These are phyloP conservation scores for Diaperis boleti DNA, from an alignment of 2,888 invertebrate species.

Conservation along the genomic window DNA sequence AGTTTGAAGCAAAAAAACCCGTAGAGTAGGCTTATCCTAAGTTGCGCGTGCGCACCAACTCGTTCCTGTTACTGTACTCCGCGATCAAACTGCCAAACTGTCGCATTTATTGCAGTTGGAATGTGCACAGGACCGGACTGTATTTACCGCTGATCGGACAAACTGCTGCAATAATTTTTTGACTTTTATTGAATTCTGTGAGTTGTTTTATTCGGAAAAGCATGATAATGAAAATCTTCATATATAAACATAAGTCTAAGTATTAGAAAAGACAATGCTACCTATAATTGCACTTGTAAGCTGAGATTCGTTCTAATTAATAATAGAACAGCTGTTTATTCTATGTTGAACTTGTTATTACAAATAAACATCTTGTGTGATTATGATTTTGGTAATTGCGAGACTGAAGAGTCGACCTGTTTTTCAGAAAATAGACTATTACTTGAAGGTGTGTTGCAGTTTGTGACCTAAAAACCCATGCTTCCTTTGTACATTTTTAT, in stretches of 20 bases:
- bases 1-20: neutral
- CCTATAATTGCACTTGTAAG: conserved; percentile 46
- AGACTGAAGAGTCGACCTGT: conserved; percentile 52
- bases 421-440: conserved; percentile 38
- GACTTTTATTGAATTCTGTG: neutral
- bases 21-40: neutral
- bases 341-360: conserved; percentile 49
- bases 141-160: neutral
- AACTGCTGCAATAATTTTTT: neutral
- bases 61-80: neutral
- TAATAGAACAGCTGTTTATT: conserved; percentile 42
- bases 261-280: conserved; percentile 20
- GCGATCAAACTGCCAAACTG: neutral
- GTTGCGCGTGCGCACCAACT: too few relatives aligned
- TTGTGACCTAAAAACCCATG: neutral
- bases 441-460: conserved; percentile 1
- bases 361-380: conserved; percentile 41
- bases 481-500: too few relatives aligned
- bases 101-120: neutral
- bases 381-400: conserved; percentile 39
- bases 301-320: conserved; percentile 41
- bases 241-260: neutral
- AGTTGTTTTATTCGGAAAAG: neutral
- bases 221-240: conserved; percentile 15
- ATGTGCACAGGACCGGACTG: neutral